Conservation (phyloP, 2,113 vertebrate species). For the Cyprinodon brontotheroides region DNA sequence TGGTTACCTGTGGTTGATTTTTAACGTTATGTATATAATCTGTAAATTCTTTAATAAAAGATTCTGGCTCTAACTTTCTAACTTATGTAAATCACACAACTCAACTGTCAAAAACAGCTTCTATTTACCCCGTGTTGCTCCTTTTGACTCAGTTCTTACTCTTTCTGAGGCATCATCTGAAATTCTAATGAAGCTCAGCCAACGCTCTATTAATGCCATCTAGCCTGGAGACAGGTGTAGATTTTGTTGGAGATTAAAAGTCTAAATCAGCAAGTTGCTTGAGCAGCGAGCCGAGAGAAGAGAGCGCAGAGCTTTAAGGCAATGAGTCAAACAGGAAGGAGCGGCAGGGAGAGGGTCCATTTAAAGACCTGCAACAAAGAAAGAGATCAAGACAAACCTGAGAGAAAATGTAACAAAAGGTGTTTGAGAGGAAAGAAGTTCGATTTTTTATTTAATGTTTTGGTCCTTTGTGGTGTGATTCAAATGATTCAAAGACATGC, state of each 20-base stretch:
- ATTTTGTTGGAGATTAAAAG: conserved; percentile 69
- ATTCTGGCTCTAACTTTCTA: too few species aligned
- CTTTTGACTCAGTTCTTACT: neutral
- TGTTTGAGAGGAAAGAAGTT: neutral
- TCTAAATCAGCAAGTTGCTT: conserved; percentile 72
- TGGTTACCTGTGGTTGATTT: too few species aligned
- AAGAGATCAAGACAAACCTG: neutral
- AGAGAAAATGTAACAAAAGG: conserved; percentile 1
- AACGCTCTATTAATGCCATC: conserved; percentile 35
- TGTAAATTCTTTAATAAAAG: too few species aligned
- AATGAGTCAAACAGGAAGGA: conserved; percentile 55
- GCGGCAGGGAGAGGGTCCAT: conserved; percentile 28
- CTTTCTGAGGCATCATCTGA: conserved; percentile 32
- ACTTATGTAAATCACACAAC: too few species aligned
- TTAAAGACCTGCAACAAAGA: conserved; percentile 8
- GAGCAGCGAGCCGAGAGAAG: conserved; percentile 59
- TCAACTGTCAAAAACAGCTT: too few species aligned
- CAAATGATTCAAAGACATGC: conserved; percentile 1
- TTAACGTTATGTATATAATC: too few species aligned
- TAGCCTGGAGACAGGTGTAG: conserved; percentile 52
- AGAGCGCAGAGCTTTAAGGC: conserved; percentile 36
- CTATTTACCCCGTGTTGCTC: neutral
- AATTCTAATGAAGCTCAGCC: conserved; percentile 36
- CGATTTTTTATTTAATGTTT: conserved; percentile 18
- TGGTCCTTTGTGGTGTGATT: conserved; percentile 11